Evolutionary conservation across 2,797 vertebrate species (phyloP).

Genomic region (Podargus strigoides): DNA sequence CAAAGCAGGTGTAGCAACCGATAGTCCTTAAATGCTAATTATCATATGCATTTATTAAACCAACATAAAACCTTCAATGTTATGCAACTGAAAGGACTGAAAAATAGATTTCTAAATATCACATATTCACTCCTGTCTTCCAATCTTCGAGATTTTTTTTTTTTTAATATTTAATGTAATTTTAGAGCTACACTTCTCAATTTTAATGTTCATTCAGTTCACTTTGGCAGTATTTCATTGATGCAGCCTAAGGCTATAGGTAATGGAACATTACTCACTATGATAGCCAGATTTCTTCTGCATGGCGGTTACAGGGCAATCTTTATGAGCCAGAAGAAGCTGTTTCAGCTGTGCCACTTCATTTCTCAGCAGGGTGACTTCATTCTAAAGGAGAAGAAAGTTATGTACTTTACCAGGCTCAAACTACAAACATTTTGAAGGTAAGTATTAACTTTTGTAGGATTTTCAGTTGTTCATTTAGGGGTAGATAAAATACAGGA

Average conservation of each 20-base stretch:
- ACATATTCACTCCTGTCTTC: not conserved
- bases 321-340: conserved; percentile 99
- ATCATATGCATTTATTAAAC: conserved; percentile 11
- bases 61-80: not conserved
- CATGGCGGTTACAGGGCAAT: conserved; percentile 99
- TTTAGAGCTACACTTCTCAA: conserved; percentile 42
- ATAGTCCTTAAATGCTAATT: conserved; percentile 21
- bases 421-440: conserved; percentile 51
- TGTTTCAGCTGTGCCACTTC: conserved; percentile 99
- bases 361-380: conserved; percentile 99
- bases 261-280: conserved; percentile 97
- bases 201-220: conserved; percentile 71
- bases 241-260: conserved; percentile 80
- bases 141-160: conserved; percentile 33
- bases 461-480: conserved; percentile 45
- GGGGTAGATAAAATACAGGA: conserved; percentile 39
- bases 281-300: conserved; percentile 99
- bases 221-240: conserved; percentile 76
- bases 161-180: conserved; percentile 39
- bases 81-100: not conserved
- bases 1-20: not conserved
- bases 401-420: conserved; percentile 68
- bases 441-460: conserved; percentile 38
- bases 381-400: conserved; percentile 86
- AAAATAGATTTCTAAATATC: conserved; percentile 3